Base-by-base conservation (phyloP, 2,888 invertebrate genomes). In the Calliphora vomitoria region DNA sequence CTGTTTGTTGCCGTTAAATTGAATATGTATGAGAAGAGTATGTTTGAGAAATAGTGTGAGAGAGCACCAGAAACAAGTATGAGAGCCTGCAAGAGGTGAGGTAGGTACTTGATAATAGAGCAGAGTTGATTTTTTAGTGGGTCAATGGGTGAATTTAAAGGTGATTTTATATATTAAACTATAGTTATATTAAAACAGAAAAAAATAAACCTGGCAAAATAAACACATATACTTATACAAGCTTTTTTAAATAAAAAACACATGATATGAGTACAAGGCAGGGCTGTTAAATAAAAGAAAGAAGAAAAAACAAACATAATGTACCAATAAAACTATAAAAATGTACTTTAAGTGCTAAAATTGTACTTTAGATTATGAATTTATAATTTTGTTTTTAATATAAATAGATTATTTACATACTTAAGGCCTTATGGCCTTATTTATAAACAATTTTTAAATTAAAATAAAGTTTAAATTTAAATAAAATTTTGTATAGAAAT, bases 131-230 rank as follows among this genome's bases (percentile, higher is more conserved):
- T 82, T 69, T 85, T 87, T 87, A 84, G 87, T 87, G 87, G 87
- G 87, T 87, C 87, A 87, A 79, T 87, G 87, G 87, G 87, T 87
- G 87, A 87, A 82, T 85, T 82, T 71, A 87, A 82, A 87, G 87
- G 87, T 87, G 87, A 85, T 82, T 85, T 85, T 66, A 85, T 87
- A 85, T 87, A 87, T 82, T 68, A 55, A 85, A 87, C 74, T 85
- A 60, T 58, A 75, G 64, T 62, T 47, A 35, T 31, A 74, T 35
- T 15, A 4, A 64, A 35, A 69, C 62, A 68, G 41, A 66, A n/a
- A 75, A 55, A 64, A 81, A 53, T 0, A 3, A 69, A 20, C 50
- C 35, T 8, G 25, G 35, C 25, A 80, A 62, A 69, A 60, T 50
- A 60, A 66, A 69, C 4, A 55, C 41, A 62, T n/a, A 79, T 20